These are phyloP conservation scores for Parus major DNA, from an alignment of 2,113 vertebrate species.

Conservation along the genomic window DNA sequence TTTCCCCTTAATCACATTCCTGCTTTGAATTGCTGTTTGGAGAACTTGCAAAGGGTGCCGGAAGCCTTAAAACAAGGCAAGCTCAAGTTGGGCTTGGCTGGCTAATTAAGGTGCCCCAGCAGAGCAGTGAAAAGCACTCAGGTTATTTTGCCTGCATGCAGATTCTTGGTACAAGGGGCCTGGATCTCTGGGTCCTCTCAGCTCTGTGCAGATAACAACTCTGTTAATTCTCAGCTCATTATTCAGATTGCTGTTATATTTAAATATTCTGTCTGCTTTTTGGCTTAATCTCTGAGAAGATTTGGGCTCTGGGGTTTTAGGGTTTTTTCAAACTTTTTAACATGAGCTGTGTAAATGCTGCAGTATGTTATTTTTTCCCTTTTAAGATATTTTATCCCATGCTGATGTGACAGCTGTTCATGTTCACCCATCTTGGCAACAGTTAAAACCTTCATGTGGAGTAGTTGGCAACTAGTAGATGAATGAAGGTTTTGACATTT, in stretches of 20 bases:
- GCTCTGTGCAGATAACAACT: neutral
- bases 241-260: neutral
- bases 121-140: neutral
- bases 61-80: conserved; percentile 23
- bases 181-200: neutral
- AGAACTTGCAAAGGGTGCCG: neutral
- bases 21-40: conserved; percentile 1
- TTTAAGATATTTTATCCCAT: neutral
- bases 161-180: neutral
- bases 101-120: neutral
- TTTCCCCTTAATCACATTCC: neutral
- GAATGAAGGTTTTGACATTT: neutral
- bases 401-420: neutral
- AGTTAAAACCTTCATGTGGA: neutral
- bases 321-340: neutral
- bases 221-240: neutral
- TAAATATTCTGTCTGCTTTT: neutral
- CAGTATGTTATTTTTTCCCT: neutral
- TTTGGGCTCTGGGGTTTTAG: neutral
- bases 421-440: neutral
- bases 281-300: neutral
- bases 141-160: neutral
- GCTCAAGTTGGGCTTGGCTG: neutral
- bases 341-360: neutral
- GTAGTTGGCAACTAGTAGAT: neutral